Evolutionary conservation across 2,113 vertebrate species (phyloP).

Genomic region (Danionella cerebrum): DNA sequence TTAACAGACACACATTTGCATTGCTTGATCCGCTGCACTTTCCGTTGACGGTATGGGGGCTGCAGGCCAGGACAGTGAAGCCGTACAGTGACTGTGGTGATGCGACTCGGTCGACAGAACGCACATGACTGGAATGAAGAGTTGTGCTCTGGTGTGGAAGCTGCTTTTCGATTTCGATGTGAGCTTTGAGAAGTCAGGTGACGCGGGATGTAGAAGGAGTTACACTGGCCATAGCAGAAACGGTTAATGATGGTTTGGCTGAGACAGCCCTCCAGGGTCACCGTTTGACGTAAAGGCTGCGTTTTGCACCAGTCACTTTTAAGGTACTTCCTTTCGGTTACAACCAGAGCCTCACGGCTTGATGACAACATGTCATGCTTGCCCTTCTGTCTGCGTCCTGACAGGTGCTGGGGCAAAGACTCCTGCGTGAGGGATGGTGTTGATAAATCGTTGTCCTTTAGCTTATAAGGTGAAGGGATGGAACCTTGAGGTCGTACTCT

Average conservation of each 20-base stretch:
- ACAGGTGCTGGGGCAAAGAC: conserved; percentile 55
- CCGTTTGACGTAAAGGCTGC: conserved; percentile 87
- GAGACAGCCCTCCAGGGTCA: conserved; percentile 86
- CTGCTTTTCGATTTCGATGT: conserved; percentile 44
- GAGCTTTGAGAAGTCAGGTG: conserved; percentile 65
- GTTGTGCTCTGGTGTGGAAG: conserved; percentile 45
- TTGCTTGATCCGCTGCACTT: conserved; percentile 93
- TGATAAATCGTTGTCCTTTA: conserved; percentile 62
- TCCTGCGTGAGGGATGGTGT: conserved; percentile 37
- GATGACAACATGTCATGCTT: conserved; percentile 87
- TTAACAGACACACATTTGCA: conserved; percentile 92
- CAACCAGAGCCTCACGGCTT: conserved; percentile 90
- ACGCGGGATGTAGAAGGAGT: conserved; percentile 96
- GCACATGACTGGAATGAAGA: conserved; percentile 89
- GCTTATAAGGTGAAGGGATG: conserved; percentile 89
- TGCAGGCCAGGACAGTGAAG: conserved; percentile 86
- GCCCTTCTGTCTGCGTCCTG: conserved; percentile 70
- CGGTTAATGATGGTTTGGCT: conserved; percentile 93
- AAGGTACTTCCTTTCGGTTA: conserved; percentile 93
- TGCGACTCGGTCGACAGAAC: conserved; percentile 90
- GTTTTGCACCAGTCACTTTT: conserved; percentile 99
- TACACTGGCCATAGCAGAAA: conserved; percentile 98
- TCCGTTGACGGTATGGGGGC: conserved; percentile 83
- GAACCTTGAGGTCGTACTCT: conserved; percentile 79
- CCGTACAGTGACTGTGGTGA: conserved; percentile 84